Evolutionary conservation across 2,113 vertebrate genomes (phyloP).

Genomic region (Alethe diademata): DNA sequence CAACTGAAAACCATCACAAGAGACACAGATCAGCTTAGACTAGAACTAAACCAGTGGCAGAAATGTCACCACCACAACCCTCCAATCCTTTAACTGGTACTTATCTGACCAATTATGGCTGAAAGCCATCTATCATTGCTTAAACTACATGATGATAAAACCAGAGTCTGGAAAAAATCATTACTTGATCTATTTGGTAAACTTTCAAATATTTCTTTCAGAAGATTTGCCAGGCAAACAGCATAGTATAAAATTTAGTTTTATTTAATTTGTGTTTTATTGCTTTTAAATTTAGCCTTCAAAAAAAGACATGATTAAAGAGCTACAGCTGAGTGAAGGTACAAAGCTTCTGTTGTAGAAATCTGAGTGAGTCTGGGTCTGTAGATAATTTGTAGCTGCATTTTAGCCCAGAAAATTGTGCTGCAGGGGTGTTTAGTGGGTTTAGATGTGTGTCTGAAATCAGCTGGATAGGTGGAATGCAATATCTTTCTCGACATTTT

Average conservation of each 20-base stretch:
- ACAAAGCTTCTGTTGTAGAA: constrained; percentile 37
- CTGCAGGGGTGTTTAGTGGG: background rate
- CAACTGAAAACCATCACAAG: background rate
- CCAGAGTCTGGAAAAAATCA: constrained; percentile 58
- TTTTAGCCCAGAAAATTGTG: background rate
- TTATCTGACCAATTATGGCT: constrained; percentile 24
- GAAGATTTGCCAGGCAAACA: constrained; percentile 63
- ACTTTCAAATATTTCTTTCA: constrained; percentile 62
- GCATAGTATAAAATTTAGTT: constrained; percentile 24
- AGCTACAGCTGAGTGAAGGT: background rate
- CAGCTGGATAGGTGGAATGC: background rate
- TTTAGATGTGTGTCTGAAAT: background rate
- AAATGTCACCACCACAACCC: background rate
- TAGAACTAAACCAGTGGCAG: background rate
- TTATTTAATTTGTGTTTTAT: constrained; percentile 68
- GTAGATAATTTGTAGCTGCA: background rate
- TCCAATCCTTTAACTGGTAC: background rate
- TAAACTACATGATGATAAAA: constrained; percentile 65
- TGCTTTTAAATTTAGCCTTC: constrained; percentile 53
- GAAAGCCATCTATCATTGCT: constrained; percentile 42
- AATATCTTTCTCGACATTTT: background rate
- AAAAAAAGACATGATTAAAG: constrained; percentile 25
- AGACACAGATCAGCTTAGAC: background rate
- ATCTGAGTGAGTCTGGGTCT: background rate
- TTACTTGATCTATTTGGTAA: constrained; percentile 66